Evolutionary conservation across 2,113 vertebrate genomes (phyloP), one percentile per base, ranked within the genome.

Genomic region (Epinephelus fuscoguttatus): DNA sequence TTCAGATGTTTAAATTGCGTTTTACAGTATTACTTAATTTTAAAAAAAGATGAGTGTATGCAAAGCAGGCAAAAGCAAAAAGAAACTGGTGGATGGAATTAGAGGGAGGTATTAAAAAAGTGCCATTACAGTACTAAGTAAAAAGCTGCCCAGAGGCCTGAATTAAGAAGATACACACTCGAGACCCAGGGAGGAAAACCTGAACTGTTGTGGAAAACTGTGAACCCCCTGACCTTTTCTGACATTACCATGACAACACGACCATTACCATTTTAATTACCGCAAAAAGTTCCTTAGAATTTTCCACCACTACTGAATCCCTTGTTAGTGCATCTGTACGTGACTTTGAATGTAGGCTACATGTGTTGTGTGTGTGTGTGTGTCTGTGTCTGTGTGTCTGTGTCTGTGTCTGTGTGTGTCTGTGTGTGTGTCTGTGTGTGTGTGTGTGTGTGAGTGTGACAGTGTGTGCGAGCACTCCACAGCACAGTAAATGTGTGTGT

Each of bases 201-300:
- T 23, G 19, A 70, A 70, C 47, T 71, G 25, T 74, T 57, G 53
- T 72, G 64, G 69, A 73, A 40, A 69, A 77, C 49, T 12, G 50
- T 75, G 72, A 74, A 13, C 37, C 47, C 25, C 5, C 33, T 49
- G 61, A 69, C 49, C 42, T 84, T 33, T 63, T 55, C 61, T 61
- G 57, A 53, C 75, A 68, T 80, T 14, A 42, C 56, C 59, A 82
- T 84, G 55, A 67, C 75, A 71, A 80, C 63, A 21, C 50, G 14
- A 70, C 40, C 8, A 3, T 50, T 45, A 70, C 40, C 8, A 3
- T 50, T 45, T 64, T 18, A 74, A 70, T 81, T 61, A 72, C 57
- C 45, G 47, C 47, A 63, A 47, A 2, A 62, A 9, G n/a, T 85
- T 80, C 21, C 45, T 21, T 64, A 62, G 49, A 55, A 63, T 73